Conservation (phyloP, 2,113 vertebrate species). For the Malurus cyaneus region DNA sequence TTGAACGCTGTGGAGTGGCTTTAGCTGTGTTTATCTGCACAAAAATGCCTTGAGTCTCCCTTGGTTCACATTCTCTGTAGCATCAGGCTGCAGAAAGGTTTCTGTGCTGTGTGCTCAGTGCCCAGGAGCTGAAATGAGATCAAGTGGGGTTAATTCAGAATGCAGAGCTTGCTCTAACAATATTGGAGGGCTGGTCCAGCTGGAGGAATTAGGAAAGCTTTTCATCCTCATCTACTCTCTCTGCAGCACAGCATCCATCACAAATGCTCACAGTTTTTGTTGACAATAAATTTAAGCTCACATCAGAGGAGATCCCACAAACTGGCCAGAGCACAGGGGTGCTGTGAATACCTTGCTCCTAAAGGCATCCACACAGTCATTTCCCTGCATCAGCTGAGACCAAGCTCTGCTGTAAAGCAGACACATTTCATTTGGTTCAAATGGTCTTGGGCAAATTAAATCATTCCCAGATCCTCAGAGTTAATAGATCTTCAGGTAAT, state of each 20-base stretch:
- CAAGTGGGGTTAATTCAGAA: neutral
- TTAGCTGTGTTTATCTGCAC: neutral
- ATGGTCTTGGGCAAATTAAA: neutral
- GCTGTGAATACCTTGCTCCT: neutral
- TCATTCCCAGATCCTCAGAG: neutral
- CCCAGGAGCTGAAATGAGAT: neutral
- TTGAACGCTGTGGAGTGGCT: neutral
- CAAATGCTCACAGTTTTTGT: neutral
- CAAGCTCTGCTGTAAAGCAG: neutral
- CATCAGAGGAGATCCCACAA: neutral
- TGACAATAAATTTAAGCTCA: neutral
- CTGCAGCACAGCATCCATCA: neutral
- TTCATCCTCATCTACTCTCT: neutral
- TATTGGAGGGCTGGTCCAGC: fast-evolving
- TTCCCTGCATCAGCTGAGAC: neutral
- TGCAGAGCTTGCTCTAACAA: too few relatives aligned
- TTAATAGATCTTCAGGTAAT: neutral
- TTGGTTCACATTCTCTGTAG: neutral
- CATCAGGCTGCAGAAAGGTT: neutral
- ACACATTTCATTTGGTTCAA: neutral
- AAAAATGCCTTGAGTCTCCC: too few relatives aligned
- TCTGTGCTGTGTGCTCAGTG: neutral
- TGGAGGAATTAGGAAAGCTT: neutral
- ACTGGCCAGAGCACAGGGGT: neutral
- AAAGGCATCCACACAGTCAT: neutral